phyloP scores from a whole-genome alignment of 2,888 invertebrate species.

The Cephus runcator region DNA sequence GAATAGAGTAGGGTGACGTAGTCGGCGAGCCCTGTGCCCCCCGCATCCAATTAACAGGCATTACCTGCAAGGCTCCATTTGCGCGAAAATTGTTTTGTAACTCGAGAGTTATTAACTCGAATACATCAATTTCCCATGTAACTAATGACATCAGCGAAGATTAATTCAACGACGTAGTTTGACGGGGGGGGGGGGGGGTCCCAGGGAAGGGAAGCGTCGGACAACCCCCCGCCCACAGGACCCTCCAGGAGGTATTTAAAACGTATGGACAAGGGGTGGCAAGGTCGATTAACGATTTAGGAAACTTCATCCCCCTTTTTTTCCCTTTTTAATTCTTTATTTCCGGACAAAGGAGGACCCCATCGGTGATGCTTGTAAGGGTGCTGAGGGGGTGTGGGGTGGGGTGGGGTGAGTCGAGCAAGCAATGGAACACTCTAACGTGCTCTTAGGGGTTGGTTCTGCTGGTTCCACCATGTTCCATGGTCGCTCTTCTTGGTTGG shows the following conservation, averaged over 20 bases:
- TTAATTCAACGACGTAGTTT: constrained; percentile 15
- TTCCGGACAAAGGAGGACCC: neutral
- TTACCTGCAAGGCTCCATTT: neutral
- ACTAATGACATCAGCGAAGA: constrained; percentile 28
- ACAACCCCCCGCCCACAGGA: neutral
- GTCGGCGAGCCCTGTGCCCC: neutral
- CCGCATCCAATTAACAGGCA: neutral
- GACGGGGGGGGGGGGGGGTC: neutral
- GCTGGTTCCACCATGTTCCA: neutral
- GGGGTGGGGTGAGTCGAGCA: neutral
- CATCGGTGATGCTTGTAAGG: neutral
- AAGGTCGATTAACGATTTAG: neutral
- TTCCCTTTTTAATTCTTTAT: neutral
- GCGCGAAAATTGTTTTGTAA: constrained; percentile 25
- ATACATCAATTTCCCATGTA: constrained; percentile 26
- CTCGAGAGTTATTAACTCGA: constrained; percentile 25
- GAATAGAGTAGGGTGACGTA: neutral
- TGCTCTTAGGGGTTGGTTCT: neutral
- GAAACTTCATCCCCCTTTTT: neutral
- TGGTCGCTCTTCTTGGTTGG: neutral
- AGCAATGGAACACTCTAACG: neutral
- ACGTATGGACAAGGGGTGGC: neutral
- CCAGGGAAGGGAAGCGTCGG: neutral
- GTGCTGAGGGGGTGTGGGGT: neutral
- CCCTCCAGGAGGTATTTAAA: neutral